These are phyloP conservation scores for Epistrophe eligans DNA, from an alignment of 2,888 invertebrate genomes.

Conservation along the genomic window DNA sequence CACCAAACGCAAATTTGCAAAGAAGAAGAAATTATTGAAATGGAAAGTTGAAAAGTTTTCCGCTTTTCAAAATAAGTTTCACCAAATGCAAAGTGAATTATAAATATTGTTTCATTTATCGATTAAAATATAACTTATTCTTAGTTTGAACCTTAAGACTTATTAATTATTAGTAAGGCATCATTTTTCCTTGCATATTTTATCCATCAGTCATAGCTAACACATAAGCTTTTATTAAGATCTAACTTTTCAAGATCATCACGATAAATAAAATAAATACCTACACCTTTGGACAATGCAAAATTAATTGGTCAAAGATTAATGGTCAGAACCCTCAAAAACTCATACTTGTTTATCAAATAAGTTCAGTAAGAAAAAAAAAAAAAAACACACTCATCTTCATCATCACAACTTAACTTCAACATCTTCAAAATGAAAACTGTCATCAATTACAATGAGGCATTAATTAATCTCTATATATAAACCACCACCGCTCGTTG, in stretches of 20 bases:
- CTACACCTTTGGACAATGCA: neutral
- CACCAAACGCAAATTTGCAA: too few species aligned
- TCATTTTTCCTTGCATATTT: too few species aligned
- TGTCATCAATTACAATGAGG: constrained; percentile 68
- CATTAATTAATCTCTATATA: constrained; percentile 69
- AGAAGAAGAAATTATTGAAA: too few species aligned
- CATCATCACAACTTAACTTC: constrained; percentile 53
- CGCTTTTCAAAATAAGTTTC: too few species aligned
- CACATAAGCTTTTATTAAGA: neutral
- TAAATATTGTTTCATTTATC: too few species aligned
- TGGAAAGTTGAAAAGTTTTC: too few species aligned
- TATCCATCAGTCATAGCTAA: too few species aligned
- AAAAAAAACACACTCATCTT: neutral
- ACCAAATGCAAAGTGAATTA: too few species aligned
- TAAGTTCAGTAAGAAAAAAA: neutral
- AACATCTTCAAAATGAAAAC: constrained; percentile 58
- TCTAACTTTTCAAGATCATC: neutral
- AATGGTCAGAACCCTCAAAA: constrained; percentile 5
- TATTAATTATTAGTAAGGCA: too few species aligned
- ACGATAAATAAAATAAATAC: neutral
- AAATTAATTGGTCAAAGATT: constrained; percentile 31
- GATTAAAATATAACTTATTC: too few species aligned
- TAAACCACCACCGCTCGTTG: neutral
- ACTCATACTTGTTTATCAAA: constrained; percentile 7
- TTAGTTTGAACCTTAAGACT: too few species aligned